A percentile compares a stretch with the other conserved stretches of the same genome.
phyloP scores from a whole-genome alignment of 2,113 vertebrate genomes.

The Hyla sarda region DNA sequence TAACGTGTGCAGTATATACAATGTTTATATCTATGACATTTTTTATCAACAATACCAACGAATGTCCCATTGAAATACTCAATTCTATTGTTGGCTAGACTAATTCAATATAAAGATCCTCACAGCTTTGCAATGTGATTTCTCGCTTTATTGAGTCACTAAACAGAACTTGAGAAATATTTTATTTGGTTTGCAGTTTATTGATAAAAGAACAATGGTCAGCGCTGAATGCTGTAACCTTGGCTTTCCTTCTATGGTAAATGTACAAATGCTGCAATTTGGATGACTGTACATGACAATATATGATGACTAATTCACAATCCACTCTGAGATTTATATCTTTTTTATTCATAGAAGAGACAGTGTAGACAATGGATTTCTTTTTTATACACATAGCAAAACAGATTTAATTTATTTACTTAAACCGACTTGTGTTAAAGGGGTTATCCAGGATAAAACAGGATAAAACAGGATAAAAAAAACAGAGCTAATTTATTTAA shows the following conservation, averaged over 20 bases:
- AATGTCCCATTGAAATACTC: background rate
- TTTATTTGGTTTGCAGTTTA: constrained; percentile 3
- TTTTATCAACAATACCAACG: background rate
- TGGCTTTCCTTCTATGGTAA: background rate
- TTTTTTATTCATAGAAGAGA: background rate
- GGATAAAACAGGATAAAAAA: too few species aligned
- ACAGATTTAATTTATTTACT: background rate
- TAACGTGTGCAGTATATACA: background rate
- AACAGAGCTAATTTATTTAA: too few species aligned
- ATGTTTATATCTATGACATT: background rate
- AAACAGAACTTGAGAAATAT: background rate
- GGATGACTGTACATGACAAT: background rate
- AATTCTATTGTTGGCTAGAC: background rate
- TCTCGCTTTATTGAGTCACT: constrained; percentile 10
- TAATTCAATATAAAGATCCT: background rate
- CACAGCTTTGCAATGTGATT: constrained; percentile 17
- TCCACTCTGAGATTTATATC: background rate
- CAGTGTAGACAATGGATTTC: background rate
- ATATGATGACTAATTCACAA: background rate
- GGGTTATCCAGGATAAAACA: too few species aligned
- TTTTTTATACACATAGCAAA: background rate
- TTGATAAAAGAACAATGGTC: constrained; percentile 32
- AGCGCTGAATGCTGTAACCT: background rate
- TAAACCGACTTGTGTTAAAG: background rate
- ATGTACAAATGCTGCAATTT: background rate